Base-by-base conservation (phyloP, 92 coral and sea anemone species). In the Montipora capitata region DNA sequence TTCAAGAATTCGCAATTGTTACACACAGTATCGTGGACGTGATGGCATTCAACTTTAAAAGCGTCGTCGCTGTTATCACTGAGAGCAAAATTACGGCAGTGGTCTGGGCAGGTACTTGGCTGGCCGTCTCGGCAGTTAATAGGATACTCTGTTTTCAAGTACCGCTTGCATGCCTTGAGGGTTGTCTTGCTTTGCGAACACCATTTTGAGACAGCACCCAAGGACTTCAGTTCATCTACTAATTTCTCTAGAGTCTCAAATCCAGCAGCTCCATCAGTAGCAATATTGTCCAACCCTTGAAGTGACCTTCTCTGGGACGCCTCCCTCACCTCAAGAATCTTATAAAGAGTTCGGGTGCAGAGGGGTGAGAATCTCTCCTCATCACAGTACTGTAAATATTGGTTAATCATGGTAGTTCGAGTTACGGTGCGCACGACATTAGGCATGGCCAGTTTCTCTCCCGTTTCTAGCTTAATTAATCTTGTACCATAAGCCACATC, bases 251-350 rank as follows among this genome's bases (percentile, higher is more conserved):
- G 78, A 11, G 82, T 51, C 39, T 89, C 87, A 68, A 92, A 92
- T 41, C 79, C 98, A 75, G 92, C 87, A 10, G 92, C 75, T 6
- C 95, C 97, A 59, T 94, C 95, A 45, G 97, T 82, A 39, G 97
- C 93, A 13, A 79, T 91, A 48, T 89, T 92, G 80, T 91, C 97
- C 44, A 94, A 57, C 4, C 97, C 95, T 39, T 77, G 86, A 59
- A 92, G 80, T 2, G 88, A 89, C 69, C 64, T 94, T 10, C 89
- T 83, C 48, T 94, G 87, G 9, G 94, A 92, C 2, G 95, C 93
- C 69, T 89, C 85, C 74, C 91, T 88, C 3, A 94, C 93, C 51
- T 85, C 81, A 40, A 92, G 84, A 84, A 88, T 78, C 70, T 80
- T 63, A 52, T 40, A 92, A 45, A 84, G 75, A 10, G 92, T 90